Conservation (phyloP, 2,888 invertebrate genomes). For the Lucinisca nassula region DNA sequence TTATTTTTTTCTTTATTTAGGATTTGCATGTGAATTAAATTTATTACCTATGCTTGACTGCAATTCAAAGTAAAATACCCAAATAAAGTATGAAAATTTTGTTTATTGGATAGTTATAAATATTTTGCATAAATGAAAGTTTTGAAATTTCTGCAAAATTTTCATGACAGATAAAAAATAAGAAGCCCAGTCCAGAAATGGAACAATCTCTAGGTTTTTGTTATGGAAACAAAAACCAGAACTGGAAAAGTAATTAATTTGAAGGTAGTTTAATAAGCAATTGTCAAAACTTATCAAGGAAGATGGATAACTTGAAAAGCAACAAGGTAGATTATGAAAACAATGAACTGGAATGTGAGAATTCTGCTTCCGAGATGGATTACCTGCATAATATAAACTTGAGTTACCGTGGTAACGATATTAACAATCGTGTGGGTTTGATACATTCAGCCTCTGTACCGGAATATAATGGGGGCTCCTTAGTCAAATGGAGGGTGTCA, state of each 20-base stretch:
- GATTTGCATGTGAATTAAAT: neutral
- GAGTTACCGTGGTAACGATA: neutral
- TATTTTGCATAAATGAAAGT: too few species aligned
- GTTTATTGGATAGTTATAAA: too few species aligned
- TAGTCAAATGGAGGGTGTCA: conserved; percentile 54
- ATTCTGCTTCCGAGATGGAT: neutral
- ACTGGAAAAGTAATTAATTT: neutral
- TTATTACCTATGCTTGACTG: too few species aligned
- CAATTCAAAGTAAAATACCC: too few species aligned
- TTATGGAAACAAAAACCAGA: too few species aligned
- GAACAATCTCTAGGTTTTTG: too few species aligned
- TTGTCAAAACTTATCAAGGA: neutral
- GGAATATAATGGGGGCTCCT: conserved; percentile 53
- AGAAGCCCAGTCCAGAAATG: too few species aligned
- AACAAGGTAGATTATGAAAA: neutral
- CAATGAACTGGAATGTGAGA: neutral
- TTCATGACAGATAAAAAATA: too few species aligned
- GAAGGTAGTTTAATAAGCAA: neutral
- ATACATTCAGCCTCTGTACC: neutral
- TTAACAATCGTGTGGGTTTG: neutral
- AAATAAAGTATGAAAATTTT: too few species aligned
- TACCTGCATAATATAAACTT: neutral
- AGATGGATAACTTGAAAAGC: neutral
- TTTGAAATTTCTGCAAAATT: too few species aligned
- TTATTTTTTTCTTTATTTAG: too few species aligned